These are phyloP conservation scores for Cherax destructor DNA, from an alignment of 1,140 invertebrate species.

Conservation along the genomic window DNA sequence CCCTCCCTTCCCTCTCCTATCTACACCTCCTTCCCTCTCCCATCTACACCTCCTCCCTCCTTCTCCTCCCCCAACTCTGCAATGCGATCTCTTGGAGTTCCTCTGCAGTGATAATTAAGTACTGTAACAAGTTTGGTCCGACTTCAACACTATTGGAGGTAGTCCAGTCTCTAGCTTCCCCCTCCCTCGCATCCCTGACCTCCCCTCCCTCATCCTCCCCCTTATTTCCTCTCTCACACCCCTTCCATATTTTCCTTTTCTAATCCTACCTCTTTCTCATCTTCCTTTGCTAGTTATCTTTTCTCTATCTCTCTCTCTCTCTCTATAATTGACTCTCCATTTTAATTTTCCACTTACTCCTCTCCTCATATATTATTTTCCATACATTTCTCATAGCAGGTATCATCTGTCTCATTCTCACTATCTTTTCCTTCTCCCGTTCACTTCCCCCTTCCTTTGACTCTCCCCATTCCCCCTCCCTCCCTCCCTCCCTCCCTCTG, in stretches of 20 bases:
- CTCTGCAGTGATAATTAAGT: conserved; percentile 4
- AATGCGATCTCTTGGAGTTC: conserved; percentile 8
- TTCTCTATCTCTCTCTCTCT: not conserved
- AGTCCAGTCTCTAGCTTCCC: not conserved
- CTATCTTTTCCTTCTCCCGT: not conserved
- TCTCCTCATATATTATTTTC: not conserved
- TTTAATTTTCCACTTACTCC: not conserved
- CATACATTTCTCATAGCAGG: too few species aligned
- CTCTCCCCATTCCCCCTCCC: too few species aligned
- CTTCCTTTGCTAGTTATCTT: not conserved
- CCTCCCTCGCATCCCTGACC: not conserved
- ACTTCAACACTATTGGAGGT: not conserved
- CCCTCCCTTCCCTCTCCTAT: not conserved
- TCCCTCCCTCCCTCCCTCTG: too few species aligned
- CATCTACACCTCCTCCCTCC: not conserved
- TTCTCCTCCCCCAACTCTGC: not conserved
- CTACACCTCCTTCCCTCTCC: not conserved
- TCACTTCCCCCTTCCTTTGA: too few species aligned
- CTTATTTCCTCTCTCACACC: not conserved
- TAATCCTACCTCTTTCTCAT: not conserved
- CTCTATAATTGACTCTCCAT: not conserved
- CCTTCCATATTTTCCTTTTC: not conserved
- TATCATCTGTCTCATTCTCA: not conserved
- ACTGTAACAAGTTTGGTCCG: not conserved
- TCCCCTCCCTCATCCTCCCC: not conserved